Evolutionary conservation across 2,797 vertebrate genomes (phyloP), one percentile per base, ranked within the genome.

Genomic region (Petrocephalus sullivani): DNA sequence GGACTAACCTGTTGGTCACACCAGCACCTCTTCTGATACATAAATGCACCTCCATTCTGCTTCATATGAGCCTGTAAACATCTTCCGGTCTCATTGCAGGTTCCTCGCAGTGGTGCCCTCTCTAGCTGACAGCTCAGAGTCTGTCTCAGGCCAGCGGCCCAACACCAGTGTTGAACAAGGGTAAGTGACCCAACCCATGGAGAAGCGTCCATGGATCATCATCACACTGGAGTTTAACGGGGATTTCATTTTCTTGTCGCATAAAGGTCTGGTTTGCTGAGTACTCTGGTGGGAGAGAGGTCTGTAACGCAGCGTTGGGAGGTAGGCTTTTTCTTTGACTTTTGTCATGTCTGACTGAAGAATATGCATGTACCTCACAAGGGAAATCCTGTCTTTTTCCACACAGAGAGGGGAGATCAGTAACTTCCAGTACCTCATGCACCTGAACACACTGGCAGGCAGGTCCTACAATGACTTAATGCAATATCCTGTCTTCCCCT

Each of bases 371-470:
- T 41, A 14, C 23, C 10, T 54, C 23, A 28, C 33, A 0, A 33
- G 41, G 23, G 64, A 67, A 37, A 71, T 85, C 4, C 14, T 46
- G 21, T 51, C 5, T 57, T 84, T 87, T 87, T 41, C 7, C 87
- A 33, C 53, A 82, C 89, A 99, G 98, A 96, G 98, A 95, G 98
- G 98, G 90, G 98, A 99, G 95, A 99, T 99, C 95, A 99, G 98
- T 93, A 99, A 99, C 93, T 99, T 99, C 95, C 98, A 99, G 95
- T 99, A 99, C 91, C 93, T 99, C 94, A 99, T 99, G 98, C 98
- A 99, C 90, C 95, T 99, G 89, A 99, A 99, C 95, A 99, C 98
- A 0, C 90, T 99, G 94, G 98, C 98, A 0, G 98, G 98, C 75
- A 96, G 98, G 89, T 99, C 98, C 10, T 99, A 99, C 91, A 99